These are phyloP conservation scores for Peribatodes rhomboidaria DNA, from an alignment of 2,888 invertebrate species.

Conservation along the genomic window DNA sequence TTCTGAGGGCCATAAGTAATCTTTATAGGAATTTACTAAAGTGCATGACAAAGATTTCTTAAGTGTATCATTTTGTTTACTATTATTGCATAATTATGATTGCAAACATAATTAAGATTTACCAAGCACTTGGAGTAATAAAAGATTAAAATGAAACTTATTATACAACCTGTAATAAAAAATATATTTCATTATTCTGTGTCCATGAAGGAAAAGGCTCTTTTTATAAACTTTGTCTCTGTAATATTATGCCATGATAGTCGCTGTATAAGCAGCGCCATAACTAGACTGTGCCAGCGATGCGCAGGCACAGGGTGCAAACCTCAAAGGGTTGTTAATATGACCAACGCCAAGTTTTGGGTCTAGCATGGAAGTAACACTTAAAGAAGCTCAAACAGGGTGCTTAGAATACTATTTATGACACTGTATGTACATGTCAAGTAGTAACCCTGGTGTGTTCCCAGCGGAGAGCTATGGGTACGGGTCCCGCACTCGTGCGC, in stretches of 20 bases:
- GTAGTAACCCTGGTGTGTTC: slow-evolving; percentile 5
- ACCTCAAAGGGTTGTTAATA: no score
- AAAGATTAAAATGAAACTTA: neutral
- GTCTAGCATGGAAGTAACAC: no score
- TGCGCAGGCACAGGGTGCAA: no score
- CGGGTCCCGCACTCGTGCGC: slow-evolving; percentile 74
- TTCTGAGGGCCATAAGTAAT: slow-evolving; percentile 73
- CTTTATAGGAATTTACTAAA: neutral
- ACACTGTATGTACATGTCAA: no score
- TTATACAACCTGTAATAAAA: neutral
- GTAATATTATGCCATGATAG: no score
- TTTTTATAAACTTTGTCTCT: no score
- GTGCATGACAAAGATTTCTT: neutral
- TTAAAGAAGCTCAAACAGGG: no score
- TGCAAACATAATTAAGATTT: neutral
- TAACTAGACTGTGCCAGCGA: no score
- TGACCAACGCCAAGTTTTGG: no score
- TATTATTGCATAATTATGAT: neutral
- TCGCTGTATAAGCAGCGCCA: no score
- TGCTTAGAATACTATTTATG: no score
- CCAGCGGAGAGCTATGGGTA: slow-evolving; percentile 68
- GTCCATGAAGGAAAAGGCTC: neutral
- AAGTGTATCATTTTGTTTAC: neutral
- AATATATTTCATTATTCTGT: neutral
- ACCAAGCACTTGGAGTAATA: neutral